Conservation (phyloP, 1,140 invertebrate species). For the Drosophila bifasciata region DNA sequence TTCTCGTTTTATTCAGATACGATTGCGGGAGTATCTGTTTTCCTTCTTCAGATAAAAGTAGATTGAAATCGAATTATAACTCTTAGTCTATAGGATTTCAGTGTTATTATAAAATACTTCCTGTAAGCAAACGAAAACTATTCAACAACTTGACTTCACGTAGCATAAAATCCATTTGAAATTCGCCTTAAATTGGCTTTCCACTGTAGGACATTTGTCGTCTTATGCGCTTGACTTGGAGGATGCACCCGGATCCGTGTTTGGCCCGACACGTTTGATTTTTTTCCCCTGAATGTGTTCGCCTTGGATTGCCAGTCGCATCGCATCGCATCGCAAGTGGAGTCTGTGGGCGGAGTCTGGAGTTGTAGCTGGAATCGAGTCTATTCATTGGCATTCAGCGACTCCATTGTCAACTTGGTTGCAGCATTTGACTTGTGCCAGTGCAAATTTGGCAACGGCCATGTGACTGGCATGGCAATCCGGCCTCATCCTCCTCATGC, state of each 20-base stretch:
- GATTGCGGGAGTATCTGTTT: too few relatives aligned
- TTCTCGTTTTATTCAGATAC: too few relatives aligned
- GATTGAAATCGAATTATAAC: too few relatives aligned
- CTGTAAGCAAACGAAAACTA: too few relatives aligned
- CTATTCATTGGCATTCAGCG: conserved; percentile 70
- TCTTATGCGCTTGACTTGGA: conserved; percentile 28
- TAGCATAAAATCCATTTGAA: too few relatives aligned
- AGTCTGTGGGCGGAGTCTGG: conserved; percentile 15
- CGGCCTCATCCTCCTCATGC: background rate
- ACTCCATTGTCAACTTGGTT: conserved; percentile 55
- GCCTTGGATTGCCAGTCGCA: conserved; percentile 7
- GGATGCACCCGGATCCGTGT: conserved; percentile 30
- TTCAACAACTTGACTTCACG: too few relatives aligned
- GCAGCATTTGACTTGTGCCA: conserved; percentile 46
- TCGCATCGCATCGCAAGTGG: too few relatives aligned
- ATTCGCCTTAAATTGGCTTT: background rate
- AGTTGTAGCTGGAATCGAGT: conserved; percentile 15
- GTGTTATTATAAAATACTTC: too few relatives aligned
- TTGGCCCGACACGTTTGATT: conserved; percentile 58
- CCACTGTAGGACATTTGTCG: conserved; percentile 21
- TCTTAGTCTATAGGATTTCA: too few relatives aligned
- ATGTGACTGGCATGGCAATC: conserved; percentile 61
- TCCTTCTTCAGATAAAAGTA: too few relatives aligned
- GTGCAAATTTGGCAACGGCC: conserved; percentile 65
- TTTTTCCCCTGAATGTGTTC: conserved; percentile 24